Conservation (phyloP, 2,113 vertebrate genomes). For the Sphyrna mokarran region DNA sequence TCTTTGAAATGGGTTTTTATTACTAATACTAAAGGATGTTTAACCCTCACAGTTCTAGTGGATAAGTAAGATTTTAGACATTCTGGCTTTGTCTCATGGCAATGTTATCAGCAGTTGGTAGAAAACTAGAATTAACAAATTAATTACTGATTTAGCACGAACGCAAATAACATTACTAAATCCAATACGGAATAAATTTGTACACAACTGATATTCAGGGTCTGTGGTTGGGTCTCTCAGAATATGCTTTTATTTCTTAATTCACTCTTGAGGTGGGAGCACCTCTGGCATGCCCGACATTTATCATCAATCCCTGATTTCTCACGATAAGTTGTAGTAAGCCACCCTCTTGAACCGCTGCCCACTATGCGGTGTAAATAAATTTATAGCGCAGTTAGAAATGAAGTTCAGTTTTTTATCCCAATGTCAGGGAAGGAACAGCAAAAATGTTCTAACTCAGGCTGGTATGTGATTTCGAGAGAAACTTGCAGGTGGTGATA, state of each 20-base stretch:
- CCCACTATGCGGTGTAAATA: too few species aligned
- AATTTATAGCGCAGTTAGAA: not conserved
- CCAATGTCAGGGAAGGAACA: not conserved
- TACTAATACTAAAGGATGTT: not conserved
- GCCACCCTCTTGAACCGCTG: too few species aligned
- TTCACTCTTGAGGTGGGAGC: not conserved
- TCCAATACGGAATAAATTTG: not conserved
- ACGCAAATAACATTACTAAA: not conserved
- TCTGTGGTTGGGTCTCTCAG: not conserved
- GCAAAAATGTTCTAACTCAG: not conserved
- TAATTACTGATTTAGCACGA: not conserved
- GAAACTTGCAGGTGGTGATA: not conserved
- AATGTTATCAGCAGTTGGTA: not conserved
- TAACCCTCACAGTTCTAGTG: not conserved
- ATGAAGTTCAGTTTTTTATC: not conserved
- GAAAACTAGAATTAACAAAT: not conserved
- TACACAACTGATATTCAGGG: not conserved
- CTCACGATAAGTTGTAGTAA: too few species aligned
- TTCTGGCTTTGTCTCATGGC: not conserved
- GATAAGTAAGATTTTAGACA: not conserved
- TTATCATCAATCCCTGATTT: not conserved
- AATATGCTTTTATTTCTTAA: not conserved
- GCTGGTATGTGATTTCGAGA: not conserved
- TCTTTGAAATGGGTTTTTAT: not conserved
- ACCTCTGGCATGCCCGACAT: not conserved